Conservation (phyloP, 2,797 vertebrate species). For the Netta rufina region DNA sequence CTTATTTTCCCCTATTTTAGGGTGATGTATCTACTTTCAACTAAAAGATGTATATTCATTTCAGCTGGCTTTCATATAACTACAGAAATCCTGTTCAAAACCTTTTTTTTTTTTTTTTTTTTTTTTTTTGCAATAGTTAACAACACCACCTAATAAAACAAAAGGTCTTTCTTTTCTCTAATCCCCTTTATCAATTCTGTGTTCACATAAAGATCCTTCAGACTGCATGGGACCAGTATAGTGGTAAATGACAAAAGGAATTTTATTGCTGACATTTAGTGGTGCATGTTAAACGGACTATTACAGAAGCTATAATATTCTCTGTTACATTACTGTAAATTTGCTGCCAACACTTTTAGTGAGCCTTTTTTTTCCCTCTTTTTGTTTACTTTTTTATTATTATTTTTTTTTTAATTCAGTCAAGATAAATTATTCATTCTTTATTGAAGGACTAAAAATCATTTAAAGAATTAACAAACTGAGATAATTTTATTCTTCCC, state of each 20-base stretch:
- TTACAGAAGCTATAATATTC: not conserved
- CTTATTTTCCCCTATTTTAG: not conserved
- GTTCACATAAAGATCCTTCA: slow-evolving; percentile 1
- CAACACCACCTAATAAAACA: not conserved
- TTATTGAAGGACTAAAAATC: not conserved
- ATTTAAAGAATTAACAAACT: not conserved
- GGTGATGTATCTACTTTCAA: not conserved
- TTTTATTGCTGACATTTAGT: slow-evolving; percentile 4
- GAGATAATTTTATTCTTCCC: not conserved
- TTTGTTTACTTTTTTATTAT: not conserved
- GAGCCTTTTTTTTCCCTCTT: not conserved
- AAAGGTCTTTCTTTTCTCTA: not conserved
- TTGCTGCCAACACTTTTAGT: not conserved
- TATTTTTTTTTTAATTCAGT: not conserved
- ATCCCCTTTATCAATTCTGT: not conserved
- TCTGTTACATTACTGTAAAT: not conserved
- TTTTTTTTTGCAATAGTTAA: not conserved
- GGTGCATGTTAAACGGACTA: not conserved
- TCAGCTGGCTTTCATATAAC: not conserved
- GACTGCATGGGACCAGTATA: not conserved
- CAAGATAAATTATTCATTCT: slow-evolving; percentile 3
- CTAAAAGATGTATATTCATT: not conserved
- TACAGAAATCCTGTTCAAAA: not conserved
- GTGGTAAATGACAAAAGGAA: slow-evolving; percentile 37
- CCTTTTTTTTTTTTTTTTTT: not conserved